A percentile compares a stretch with the other conserved stretches of the same genome.
phyloP scores from a whole-genome alignment of 2,797 vertebrate species.

The Bradypus variegatus region DNA sequence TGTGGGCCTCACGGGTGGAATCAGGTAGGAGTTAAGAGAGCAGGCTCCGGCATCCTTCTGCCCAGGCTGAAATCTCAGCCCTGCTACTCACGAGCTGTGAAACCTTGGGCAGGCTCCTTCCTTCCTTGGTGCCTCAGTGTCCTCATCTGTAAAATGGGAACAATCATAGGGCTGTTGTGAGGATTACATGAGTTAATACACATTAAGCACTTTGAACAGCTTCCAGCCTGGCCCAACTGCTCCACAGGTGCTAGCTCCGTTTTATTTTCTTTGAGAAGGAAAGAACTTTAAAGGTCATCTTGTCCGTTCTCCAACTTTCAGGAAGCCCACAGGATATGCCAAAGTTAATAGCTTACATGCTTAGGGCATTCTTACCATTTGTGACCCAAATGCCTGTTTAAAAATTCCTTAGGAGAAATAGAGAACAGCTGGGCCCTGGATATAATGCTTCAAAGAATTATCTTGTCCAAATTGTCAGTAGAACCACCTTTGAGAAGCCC shows the following conservation, averaged over 20 bases:
- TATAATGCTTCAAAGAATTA: background rate
- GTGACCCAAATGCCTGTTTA: background rate
- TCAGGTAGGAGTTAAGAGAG: background rate
- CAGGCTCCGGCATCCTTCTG: background rate
- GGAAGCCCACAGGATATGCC: background rate
- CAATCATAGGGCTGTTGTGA: background rate
- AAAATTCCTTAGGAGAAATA: background rate
- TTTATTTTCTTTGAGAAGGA: background rate
- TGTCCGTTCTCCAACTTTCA: background rate
- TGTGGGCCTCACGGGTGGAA: background rate
- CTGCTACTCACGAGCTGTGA: background rate
- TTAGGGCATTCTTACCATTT: background rate
- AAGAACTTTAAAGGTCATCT: background rate
- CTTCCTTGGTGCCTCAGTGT: background rate
- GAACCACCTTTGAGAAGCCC: background rate
- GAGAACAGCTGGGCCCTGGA: background rate
- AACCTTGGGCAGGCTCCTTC: background rate
- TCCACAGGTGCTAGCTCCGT: background rate
- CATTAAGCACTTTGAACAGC: background rate
- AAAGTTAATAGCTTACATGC: background rate
- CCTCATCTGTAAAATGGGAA: background rate
- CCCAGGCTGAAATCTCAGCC: background rate
- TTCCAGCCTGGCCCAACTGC: background rate
- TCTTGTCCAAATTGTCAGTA: background rate
- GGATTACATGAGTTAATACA: background rate